Base-by-base conservation (phyloP, 2,113 vertebrate genomes). In the Notarius lentiginosus region DNA sequence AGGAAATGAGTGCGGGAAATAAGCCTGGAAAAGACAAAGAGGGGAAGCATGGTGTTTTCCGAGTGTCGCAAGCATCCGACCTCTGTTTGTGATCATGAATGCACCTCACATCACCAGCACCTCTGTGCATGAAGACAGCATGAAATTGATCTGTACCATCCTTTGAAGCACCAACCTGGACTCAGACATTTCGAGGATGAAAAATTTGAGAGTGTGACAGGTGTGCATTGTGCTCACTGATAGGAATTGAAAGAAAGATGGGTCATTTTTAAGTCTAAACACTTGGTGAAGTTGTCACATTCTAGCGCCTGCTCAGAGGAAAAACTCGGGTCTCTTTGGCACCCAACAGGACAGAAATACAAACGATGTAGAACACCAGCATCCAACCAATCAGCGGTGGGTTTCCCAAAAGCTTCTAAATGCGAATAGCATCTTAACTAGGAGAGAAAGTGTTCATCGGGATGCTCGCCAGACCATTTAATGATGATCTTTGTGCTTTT, bases 1-100 rank as follows among this genome's bases (percentile, higher is more conserved):
- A 93, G 95, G 94, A 96, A 96, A 93, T 93, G 85, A 93, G 79
- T 90, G 83, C 83, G 86, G 89, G 92, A 93, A 89, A 94, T 91
- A 94, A 93, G 47, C 91, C 9, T 8, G 61, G 7, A 60, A 88
- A 81, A 93, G 91, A 95, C 93, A 95, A 94, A 94, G 93, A 88
- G 61, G 80, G 89, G 90, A 93, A 91, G 82, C 49, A 81, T 84
- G 49, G 47, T 84, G 87, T 91, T 92, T 81, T 86, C 58, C 86
- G 56, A 81, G 7, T 58, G 84, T 89, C 92, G 91, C 92, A 84
- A 70, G 12, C 49, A 72, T 68, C 63, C 72, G 85, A 88, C 49
- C 47, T 83, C 58, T 30, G 66, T 90, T 91, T 89, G 83, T 85
- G 84, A 86, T 87, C 87, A 86, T 61, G 79, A 70, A 75, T n/a